phyloP scores from a whole-genome alignment of 2,113 vertebrate species.

The Sinocyclocheilus anshuiensis region DNA sequence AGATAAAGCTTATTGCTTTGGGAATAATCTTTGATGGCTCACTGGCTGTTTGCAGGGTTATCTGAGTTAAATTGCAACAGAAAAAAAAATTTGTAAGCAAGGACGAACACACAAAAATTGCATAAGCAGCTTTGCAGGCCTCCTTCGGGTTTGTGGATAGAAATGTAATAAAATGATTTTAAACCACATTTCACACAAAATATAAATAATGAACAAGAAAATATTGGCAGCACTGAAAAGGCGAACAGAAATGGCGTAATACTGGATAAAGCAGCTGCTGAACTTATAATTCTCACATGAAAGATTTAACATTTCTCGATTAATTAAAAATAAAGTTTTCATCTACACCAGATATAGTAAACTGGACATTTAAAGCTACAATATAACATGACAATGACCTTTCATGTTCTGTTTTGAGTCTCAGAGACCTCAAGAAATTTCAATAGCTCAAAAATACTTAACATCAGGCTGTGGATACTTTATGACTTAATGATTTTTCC shows the following conservation, averaged over 20 bases:
- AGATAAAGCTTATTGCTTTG: conserved; percentile 61
- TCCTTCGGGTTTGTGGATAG: conserved; percentile 15
- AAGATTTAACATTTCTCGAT: not conserved
- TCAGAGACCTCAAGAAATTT: not conserved
- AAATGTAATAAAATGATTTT: conserved; percentile 43
- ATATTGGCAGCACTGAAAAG: conserved; percentile 13
- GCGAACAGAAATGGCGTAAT: not conserved
- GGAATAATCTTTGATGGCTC: conserved; percentile 60
- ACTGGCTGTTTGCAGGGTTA: conserved; percentile 57
- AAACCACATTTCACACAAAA: conserved; percentile 21
- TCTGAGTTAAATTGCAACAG: conserved; percentile 46
- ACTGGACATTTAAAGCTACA: not conserved
- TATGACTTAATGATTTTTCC: not conserved
- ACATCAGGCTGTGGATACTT: not conserved
- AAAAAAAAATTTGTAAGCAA: conserved; percentile 35
- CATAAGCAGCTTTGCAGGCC: conserved; percentile 40
- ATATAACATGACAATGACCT: not conserved
- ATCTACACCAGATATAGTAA: not conserved
- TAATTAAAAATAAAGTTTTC: not conserved
- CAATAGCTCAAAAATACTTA: not conserved
- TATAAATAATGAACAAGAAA: conserved; percentile 20
- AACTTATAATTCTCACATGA: not conserved
- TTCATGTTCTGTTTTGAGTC: not conserved
- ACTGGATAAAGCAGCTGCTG: not conserved
- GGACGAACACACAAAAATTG: conserved; percentile 33